phyloP scores from a whole-genome alignment of 2,797 vertebrate genomes.

The Allobates femoralis region DNA sequence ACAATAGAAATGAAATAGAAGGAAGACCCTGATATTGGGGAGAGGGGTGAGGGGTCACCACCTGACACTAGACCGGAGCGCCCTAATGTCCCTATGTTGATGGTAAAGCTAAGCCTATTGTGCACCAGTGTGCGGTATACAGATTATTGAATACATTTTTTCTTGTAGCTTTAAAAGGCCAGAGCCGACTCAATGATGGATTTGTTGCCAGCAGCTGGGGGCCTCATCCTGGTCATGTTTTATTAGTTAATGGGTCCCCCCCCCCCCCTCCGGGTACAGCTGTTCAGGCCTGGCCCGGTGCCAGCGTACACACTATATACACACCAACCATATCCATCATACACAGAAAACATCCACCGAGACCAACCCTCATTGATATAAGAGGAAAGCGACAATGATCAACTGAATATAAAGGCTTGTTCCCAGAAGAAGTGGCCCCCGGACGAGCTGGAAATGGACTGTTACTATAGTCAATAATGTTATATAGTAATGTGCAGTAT shows the following conservation, averaged over 20 bases:
- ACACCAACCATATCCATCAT: conserved; percentile 27
- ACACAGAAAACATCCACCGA: background rate
- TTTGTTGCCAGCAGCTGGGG: conserved; percentile 24
- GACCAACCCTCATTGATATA: background rate
- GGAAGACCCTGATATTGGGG: too few species aligned
- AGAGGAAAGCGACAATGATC: background rate
- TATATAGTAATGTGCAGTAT: too few species aligned
- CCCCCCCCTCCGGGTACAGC: too few species aligned
- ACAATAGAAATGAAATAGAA: too few species aligned
- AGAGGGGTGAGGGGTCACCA: too few species aligned
- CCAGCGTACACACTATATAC: conserved; percentile 14
- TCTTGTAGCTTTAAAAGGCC: background rate
- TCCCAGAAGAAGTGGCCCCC: background rate
- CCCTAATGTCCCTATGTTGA: too few species aligned
- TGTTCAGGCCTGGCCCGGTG: conserved; percentile 15
- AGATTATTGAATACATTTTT: background rate
- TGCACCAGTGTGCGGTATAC: background rate
- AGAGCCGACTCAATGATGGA: conserved; percentile 23
- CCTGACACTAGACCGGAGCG: background rate
- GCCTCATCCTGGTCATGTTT: background rate
- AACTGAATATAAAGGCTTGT: background rate
- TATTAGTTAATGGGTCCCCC: conserved; percentile 35
- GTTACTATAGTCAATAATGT: background rate
- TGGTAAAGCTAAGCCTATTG: background rate
- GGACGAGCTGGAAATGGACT: background rate